phyloP scores from a whole-genome alignment of 2,113 vertebrate species.

The Eudyptes chrysolophus region DNA sequence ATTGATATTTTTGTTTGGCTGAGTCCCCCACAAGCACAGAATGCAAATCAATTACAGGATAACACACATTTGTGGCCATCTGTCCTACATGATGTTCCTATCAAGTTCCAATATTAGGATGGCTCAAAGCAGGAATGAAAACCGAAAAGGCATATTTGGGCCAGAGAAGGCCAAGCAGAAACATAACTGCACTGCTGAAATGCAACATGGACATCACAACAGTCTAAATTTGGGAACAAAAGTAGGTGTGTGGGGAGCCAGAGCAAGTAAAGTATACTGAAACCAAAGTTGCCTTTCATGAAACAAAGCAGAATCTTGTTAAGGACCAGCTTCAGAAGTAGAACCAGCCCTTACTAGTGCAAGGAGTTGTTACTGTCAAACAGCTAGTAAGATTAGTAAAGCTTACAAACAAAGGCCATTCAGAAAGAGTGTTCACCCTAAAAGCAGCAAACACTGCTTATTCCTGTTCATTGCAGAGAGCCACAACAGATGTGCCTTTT shows the following conservation, averaged over 20 bases:
- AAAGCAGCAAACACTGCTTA: background rate
- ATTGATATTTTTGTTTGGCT: background rate
- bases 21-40: background rate
- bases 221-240: background rate
- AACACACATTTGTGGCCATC: background rate
- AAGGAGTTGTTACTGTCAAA: background rate
- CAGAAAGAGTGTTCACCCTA: background rate
- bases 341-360: background rate
- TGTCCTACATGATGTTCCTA: background rate
- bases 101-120: background rate
- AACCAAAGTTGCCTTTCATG: background rate
- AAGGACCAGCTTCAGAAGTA: background rate
- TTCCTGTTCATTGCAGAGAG: background rate
- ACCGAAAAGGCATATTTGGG: background rate
- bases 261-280: background rate
- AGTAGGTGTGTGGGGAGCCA: background rate
- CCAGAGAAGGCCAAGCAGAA: background rate
- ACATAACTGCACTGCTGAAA: background rate
- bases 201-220: accelerated
- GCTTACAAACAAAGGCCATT: background rate
- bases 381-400: background rate
- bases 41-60: background rate
- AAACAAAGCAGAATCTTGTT: background rate
- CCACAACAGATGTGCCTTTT: background rate
- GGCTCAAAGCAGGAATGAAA: background rate